A percentile compares a stretch with the other conserved stretches of the same genome.
Conservation (phyloP, 1,140 invertebrate genomes). For the Aradophagus sp. region DNA sequence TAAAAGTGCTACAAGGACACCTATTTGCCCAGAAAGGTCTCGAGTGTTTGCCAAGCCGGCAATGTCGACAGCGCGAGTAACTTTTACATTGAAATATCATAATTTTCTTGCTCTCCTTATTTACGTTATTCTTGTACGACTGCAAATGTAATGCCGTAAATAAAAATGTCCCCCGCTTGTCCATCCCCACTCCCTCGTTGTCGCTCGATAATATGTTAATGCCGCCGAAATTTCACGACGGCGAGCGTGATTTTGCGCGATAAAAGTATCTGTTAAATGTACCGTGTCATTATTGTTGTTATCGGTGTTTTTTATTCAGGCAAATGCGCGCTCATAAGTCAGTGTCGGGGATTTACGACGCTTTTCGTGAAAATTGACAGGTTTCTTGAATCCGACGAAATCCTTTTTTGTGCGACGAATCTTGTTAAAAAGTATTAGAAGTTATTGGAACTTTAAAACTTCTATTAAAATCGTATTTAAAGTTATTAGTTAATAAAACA, state of each 20-base stretch:
- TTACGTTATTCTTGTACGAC: conserved; percentile 36
- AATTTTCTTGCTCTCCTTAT: conserved; percentile 49
- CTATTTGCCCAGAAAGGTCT: conserved; percentile 57
- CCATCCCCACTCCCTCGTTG: conserved; percentile 1
- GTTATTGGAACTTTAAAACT: too few relatives aligned
- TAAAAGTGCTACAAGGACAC: conserved; percentile 56
- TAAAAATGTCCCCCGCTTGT: conserved; percentile 7
- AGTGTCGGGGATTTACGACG: too few relatives aligned
- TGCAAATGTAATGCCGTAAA: conserved; percentile 18
- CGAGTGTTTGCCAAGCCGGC: conserved; percentile 53
- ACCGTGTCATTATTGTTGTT: conserved; percentile 6
- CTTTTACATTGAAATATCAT: conserved; percentile 58
- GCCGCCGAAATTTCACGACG: background rate
- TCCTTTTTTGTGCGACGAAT: too few relatives aligned
- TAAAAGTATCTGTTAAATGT: conserved; percentile 12
- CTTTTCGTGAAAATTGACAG: too few relatives aligned
- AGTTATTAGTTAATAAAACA: too few relatives aligned
- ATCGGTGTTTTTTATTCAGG: too few relatives aligned
- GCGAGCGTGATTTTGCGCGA: background rate
- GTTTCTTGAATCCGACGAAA: too few relatives aligned
- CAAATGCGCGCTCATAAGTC: too few relatives aligned
- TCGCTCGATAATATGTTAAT: conserved; percentile 4
- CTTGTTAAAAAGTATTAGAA: too few relatives aligned
- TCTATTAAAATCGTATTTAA: too few relatives aligned
- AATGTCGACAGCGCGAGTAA: conserved; percentile 49